Base-by-base conservation (phyloP, 2,797 vertebrate genomes). In the Argya squamiceps region DNA sequence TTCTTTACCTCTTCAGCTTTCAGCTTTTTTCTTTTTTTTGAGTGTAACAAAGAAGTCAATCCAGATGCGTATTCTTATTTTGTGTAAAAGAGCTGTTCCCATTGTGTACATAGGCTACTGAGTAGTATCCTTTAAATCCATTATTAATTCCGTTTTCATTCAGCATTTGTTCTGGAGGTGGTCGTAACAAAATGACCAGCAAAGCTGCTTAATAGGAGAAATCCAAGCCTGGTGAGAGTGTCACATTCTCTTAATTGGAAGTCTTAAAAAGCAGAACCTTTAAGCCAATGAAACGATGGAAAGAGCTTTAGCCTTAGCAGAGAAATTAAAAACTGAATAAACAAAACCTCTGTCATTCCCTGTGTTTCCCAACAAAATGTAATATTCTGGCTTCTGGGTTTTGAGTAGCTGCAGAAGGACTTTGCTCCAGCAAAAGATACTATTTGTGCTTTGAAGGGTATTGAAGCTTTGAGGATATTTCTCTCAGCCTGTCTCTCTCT, bases 161-260 rank as follows among this genome's bases (percentile, higher is more conserved):
- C 67, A 87, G 53, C 39, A 46, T 94, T 96, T 88, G 77, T 76
- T 90, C 67, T 77, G 67, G 62, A 89, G 44, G 43, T 92, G 86
- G 79, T 64, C 60, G 80, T 89, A 89, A 84, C 64, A 83, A 91
- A 95, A 87, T 92, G 81, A 83, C 56, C 68, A 87, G 60, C 64
- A 95, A 89, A 89, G 56, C 68, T 92, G 78, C 75, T 94, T 95
- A 84, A 79, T 10, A 60, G 68, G 37, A 77, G 78, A 91, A 91
- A 82, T 91, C 41, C 84, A 93, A 85, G 49, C 56, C 46, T 8
- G 15, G 46, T 56, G 56, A 92, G 43, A 56, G 47, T 83, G 88
- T 89, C 64, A 60, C 41, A 44, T 76, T 91, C 56, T 92, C 64
- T 87, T 88, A 94, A 77, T 58, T 90, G 59, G 43, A 94, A 89